Evolutionary conservation across 2,888 invertebrate genomes (phyloP).

Genomic region (Tholera decimalis): DNA sequence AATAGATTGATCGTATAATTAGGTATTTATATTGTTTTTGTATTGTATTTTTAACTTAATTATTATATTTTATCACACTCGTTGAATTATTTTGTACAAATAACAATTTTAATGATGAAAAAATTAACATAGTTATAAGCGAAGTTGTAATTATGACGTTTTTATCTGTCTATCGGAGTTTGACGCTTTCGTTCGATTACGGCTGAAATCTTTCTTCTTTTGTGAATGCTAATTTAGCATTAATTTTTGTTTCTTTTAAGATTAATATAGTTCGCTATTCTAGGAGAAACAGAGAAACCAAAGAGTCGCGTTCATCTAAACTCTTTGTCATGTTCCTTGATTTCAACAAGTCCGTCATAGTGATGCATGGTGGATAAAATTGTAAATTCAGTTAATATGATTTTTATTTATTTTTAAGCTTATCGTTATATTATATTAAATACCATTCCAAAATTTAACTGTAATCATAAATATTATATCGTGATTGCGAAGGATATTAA

Average conservation of each 20-base stretch:
- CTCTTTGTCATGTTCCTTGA: conserved; percentile 87
- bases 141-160: conserved; percentile 67
- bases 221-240: conserved; percentile 60
- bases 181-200: conserved; percentile 64
- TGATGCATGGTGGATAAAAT: conserved; percentile 80
- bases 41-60: conserved; percentile 86
- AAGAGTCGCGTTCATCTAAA: conserved; percentile 85
- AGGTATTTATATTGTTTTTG: conserved; percentile 86
- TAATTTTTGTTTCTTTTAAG: conserved; percentile 67
- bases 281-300: conserved; percentile 83
- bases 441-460: conserved; percentile 91
- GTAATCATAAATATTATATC: conserved; percentile 87
- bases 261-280: conserved; percentile 67
- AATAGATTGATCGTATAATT: conserved; percentile 74
- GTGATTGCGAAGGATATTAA: conserved; percentile 87
- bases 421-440: conserved; percentile 83
- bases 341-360: conserved; percentile 56
- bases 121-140: conserved; percentile 86
- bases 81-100: conserved; percentile 91
- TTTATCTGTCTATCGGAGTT: conserved; percentile 59
- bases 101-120: conserved; percentile 86
- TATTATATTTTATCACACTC: conserved; percentile 88
- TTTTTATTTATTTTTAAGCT: conserved; percentile 90
- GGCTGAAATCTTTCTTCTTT: conserved; percentile 56
- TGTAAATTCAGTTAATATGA: conserved; percentile 77